Evolutionary conservation across 2,113 vertebrate genomes (phyloP), one percentile per base, ranked within the genome.

Genomic region (Hylia prasina): DNA sequence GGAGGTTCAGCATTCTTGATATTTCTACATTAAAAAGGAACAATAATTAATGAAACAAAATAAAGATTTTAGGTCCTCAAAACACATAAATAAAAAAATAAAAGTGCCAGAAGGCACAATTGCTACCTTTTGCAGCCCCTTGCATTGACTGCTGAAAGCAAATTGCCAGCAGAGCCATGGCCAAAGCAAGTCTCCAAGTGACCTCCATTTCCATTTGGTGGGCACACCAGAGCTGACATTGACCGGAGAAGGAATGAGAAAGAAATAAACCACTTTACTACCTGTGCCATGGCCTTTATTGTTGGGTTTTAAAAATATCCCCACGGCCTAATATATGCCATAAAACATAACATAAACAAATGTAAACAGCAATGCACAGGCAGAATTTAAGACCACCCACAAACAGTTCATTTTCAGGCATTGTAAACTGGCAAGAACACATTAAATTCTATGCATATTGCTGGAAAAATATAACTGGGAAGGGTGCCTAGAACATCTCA

Each of bases 401-500:
- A 84, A 95, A 71, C 51, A 75, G 83, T 92, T 95, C 82, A 78
- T 94, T 96, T 93, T 81, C 70, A 84, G 82, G 51, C 78, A 71
- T 69, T 75, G 66, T 93, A 84, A 95, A 90, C 79, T 88, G 76
- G n/a, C 87, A 88, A 54, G 53, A 77, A 53, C 30, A 92, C 76
- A 84, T 92, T 86, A 64, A 94, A 80, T 94, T 85, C 93, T 81
- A 93, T 95, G 75, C 89, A 88, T 87, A 71, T 81, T 81, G 39
- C 82, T 92, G 68, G 76, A 68, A 94, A 95, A 81, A 89, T 70
- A 13, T 89, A 58, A 83, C 90, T 92, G 95, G 95, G 95, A 96
- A 96, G 40, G 58, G 51, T 91, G 90, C 92, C 93, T 95, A 91
- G 90, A 95, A 92, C 75, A 93, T 90, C 90, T 96, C 90, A 90